Percentiles rank a stretch among this genome's conserved stretches.
phyloP scores from a whole-genome alignment of 2,797 vertebrate genomes.

The Lithobates sylvaticus region DNA sequence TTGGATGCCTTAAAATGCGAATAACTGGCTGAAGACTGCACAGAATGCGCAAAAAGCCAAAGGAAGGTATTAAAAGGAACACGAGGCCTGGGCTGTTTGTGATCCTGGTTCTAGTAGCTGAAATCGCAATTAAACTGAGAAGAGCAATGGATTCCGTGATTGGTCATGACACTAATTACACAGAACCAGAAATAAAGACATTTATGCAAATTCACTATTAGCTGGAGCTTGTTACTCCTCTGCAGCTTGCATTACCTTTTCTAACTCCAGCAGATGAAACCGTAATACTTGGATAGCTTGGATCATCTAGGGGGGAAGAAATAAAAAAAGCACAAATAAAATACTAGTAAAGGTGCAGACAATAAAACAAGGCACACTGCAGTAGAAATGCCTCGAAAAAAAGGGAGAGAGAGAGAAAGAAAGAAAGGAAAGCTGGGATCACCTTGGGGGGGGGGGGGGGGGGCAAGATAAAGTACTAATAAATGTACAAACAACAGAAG shows the following conservation, averaged over 20 bases:
- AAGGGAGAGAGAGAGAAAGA: too few relatives aligned
- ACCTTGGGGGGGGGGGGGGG: too few relatives aligned
- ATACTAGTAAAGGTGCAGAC: background rate
- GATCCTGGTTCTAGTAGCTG: constrained; percentile 87
- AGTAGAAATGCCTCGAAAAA: background rate
- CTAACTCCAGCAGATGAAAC: constrained; percentile 99
- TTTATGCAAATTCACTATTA: constrained; percentile 90
- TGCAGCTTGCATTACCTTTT: constrained; percentile 90
- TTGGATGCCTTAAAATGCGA: background rate
- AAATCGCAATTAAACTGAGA: constrained; percentile 93
- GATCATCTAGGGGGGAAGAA: constrained; percentile 93
- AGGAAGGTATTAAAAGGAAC: constrained; percentile 78
- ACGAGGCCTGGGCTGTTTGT: constrained; percentile 80
- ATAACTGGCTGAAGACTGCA: background rate
- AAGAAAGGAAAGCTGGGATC: too few relatives aligned
- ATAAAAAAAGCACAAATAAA: background rate
- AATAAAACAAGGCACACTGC: background rate
- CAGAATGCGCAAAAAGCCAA: constrained; percentile 76
- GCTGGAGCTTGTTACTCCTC: constrained; percentile 72
- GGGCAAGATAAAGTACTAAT: too few relatives aligned
- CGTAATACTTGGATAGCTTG: constrained; percentile 99
- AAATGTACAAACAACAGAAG: too few relatives aligned
- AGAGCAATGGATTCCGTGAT: constrained; percentile 91
- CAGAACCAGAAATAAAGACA: constrained; percentile 89
- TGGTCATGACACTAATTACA: constrained; percentile 98